Evolutionary conservation across 2,888 invertebrate species (phyloP).

Genomic region (Drosophila mimetica): DNA sequence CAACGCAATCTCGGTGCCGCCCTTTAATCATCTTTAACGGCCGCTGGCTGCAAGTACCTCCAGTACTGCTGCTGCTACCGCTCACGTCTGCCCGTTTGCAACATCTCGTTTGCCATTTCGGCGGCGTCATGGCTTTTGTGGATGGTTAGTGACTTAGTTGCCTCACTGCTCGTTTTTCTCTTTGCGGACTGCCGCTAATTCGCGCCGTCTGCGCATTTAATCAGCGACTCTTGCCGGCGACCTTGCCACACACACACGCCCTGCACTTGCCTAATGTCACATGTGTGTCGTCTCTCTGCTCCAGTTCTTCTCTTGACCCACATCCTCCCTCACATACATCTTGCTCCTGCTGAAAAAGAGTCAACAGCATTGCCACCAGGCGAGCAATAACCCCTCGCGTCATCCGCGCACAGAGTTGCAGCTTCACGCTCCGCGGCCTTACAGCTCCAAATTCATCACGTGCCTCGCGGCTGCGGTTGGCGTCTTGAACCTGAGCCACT

Average conservation of each 20-base stretch:
- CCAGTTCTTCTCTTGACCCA: slow-evolving; percentile 70
- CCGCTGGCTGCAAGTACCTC: slow-evolving; percentile 24
- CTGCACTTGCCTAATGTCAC: slow-evolving; percentile 44
- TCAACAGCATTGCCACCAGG: slow-evolving; percentile 46
- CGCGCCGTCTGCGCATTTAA: slow-evolving; percentile 15
- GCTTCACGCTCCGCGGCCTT: slow-evolving; percentile 35
- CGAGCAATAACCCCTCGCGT: slow-evolving; percentile 75
- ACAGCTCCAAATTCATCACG: slow-evolving; percentile 28
- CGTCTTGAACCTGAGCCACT: slow-evolving; percentile 70
- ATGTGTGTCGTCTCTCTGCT: slow-evolving; percentile 43
- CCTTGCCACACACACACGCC: slow-evolving; percentile 62
- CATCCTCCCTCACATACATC: slow-evolving; percentile 46
- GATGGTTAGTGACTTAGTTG: slow-evolving; percentile 32
- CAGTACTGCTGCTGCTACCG: slow-evolving; percentile 3
- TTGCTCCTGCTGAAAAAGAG: slow-evolving; percentile 6
- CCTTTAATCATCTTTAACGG: slow-evolving; percentile 58
- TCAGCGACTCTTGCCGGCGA: slow-evolving; percentile 45
- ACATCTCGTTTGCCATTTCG: slow-evolving; percentile 48
- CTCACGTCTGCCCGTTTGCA: slow-evolving; percentile 39
- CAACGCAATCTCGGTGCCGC: slow-evolving; percentile 50
- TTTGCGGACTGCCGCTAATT: slow-evolving; percentile 18
- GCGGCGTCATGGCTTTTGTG: slow-evolving; percentile 46
- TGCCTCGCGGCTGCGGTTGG: slow-evolving; percentile 29
- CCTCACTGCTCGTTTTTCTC: slow-evolving; percentile 16
- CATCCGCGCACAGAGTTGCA: slow-evolving; percentile 18